These are phyloP conservation scores for Gymnothorax javanicus DNA, from an alignment of 2,797 vertebrate species.

Conservation along the genomic window DNA sequence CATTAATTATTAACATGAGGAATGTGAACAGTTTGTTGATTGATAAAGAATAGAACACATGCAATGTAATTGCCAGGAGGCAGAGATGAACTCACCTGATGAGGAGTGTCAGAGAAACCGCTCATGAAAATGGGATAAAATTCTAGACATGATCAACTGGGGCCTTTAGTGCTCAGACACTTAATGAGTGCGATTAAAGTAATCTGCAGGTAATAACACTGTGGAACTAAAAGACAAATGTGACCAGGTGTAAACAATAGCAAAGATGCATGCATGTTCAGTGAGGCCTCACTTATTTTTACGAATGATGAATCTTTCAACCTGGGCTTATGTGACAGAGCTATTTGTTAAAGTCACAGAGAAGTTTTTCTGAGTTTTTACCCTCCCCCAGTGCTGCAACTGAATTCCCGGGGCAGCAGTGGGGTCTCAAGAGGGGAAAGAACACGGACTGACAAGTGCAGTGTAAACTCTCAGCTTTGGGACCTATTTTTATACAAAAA, in stretches of 20 bases:
- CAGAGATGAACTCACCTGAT: too few species aligned
- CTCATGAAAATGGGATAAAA: too few species aligned
- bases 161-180: too few species aligned
- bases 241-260: not conserved
- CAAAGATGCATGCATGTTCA: not conserved
- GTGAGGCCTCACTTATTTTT: not conserved
- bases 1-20: too few species aligned
- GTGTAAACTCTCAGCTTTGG: not conserved
- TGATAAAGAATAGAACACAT: too few species aligned
- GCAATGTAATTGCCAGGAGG: too few species aligned
- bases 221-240: too few species aligned
- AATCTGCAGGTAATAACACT: too few species aligned
- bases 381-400: not conserved
- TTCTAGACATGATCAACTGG: too few species aligned
- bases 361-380: not conserved
- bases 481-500: slow-evolving; percentile 25
- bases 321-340: not conserved
- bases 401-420: not conserved
- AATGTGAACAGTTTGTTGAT: too few species aligned
- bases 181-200: too few species aligned
- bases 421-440: not conserved
- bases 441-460: not conserved
- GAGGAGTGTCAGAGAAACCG: too few species aligned
- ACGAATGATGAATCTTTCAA: not conserved
- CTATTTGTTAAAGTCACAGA: not conserved